Percentiles rank a stretch among this genome's conserved stretches.
phyloP scores from a whole-genome alignment of 2,888 invertebrate species.

The Monochamus alternatus region DNA sequence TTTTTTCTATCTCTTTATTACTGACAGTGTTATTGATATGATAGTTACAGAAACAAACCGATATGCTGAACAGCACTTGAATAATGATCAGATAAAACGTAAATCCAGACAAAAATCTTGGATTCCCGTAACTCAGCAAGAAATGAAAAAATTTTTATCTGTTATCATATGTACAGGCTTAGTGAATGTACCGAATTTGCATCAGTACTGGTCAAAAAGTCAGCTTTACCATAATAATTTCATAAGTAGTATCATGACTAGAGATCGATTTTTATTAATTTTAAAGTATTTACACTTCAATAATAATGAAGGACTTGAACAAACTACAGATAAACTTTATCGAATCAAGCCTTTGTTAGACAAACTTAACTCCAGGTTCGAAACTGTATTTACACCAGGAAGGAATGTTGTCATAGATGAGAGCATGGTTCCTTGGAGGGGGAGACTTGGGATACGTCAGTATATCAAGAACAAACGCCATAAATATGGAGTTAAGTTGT shows the following conservation, averaged over 20 bases:
- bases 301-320: slow-evolving; percentile 24
- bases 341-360: slow-evolving; percentile 17
- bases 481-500: slow-evolving; percentile 24
- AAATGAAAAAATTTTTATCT: background rate
- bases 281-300: slow-evolving; percentile 20
- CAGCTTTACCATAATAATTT: slow-evolving; percentile 11
- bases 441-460: slow-evolving; percentile 36
- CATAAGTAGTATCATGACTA: slow-evolving; percentile 20
- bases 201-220: slow-evolving; percentile 22
- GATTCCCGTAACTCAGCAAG: no score
- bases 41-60: no score
- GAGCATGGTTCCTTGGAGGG: slow-evolving; percentile 40
- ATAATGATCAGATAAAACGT: no score
- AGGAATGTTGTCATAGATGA: slow-evolving; percentile 38
- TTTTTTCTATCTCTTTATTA: no score
- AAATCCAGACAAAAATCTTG: no score
- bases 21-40: no score
- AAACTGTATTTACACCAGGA: slow-evolving; percentile 27
- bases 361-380: slow-evolving; percentile 19
- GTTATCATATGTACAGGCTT: slow-evolving; percentile 18
- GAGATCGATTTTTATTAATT: slow-evolving; percentile 23
- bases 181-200: background rate
- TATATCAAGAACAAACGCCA: slow-evolving; percentile 40
- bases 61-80: no score
- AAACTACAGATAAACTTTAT: slow-evolving; percentile 14